Evolutionary conservation across 2,888 invertebrate species (phyloP), one percentile per base, ranked within the genome.

Genomic region (Meta bourneti): DNA sequence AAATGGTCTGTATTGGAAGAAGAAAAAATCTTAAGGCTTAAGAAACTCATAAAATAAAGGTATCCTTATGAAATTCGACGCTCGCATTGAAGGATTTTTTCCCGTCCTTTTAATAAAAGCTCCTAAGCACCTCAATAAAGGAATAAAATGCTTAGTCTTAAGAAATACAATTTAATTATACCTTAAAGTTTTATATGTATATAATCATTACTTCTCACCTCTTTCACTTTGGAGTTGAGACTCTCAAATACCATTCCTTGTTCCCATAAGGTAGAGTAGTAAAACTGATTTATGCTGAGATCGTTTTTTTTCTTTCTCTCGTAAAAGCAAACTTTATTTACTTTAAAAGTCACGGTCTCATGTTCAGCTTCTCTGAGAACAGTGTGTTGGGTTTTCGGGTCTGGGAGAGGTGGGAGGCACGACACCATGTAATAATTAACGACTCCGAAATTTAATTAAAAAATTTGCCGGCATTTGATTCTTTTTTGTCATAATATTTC

Each of bases 401-500:
- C 61, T 61, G 61, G 8, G 16, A 61, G 34, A 34, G 34, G 34
- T 34, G 34, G 4, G 34, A 34, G 34, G 34, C 34, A 34, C 34
- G 61, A 61, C 11, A 9, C 61, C 8, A 9, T 16, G 61, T 61
- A 61, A 61, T 61, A 61, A 61, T 61, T 61, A 61, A 61, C 61
- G 61, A 9, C 6, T 61, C 61, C 5, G 61, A 61, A 61, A 61
- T 61, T 61, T 61, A 61, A 61, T 61, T 61, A 61, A 61, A 61
- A 61, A 61, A 61, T 61, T 16, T 61, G 61, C 16, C 9, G 61
- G n/a, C n/a, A n/a, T n/a, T 79, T 16, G 71, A 92, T 86, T 4
- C 20, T 49, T 48, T 48, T 19, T 16, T 9, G 34, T 9, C 11
- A 5, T 9, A 34, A 61, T 9, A 61, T 16, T 61, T 61, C 11